Evolutionary conservation across 2,113 vertebrate genomes (phyloP), one percentile per base, ranked within the genome.

Genomic region (Corythaixoides concolor): DNA sequence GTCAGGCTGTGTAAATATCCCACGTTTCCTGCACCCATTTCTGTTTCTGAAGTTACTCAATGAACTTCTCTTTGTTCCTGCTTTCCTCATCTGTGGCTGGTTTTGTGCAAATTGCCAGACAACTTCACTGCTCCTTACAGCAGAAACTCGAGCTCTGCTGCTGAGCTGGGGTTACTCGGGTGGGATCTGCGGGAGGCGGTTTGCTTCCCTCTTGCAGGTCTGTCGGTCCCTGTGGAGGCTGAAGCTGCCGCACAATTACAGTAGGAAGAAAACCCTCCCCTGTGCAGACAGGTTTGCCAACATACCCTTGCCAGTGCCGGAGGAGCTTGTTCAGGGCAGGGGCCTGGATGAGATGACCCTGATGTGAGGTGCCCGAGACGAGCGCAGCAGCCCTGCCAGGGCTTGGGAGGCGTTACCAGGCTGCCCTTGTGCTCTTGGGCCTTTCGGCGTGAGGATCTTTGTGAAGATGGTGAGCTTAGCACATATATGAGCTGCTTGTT

Each of bases 101-200:
- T 39, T 28, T 43, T 15, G 12, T 52, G 28, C 59, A 53, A 2
- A 30, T 76, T 70, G 70, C n/a, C 41, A 28, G 37, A 58, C 47
- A 35, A 10, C 37, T 20, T 39, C 24, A 7, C 20, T 33, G 4
- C 24, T 56, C 7, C 2, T 0, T 30, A 8, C 8, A 9, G 16
- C 20, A 22, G 55, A 30, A 47, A 22, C 52, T 27, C 7, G 45
- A 45, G 41, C 53, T 32, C 39, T 32, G 17, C 43, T 60, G 33
- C 37, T 62, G 43, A 32, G 53, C 21, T 32, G 2, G 30, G 39
- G 18, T 30, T 16, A 26, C 41, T 56, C 41, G 14, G 72, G 50
- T 24, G 7, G 63, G 53, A 45, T 23, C 8, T 30, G 1, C 2
- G 2, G 30, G 12, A 37, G 50, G 23, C 19, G 49, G 27, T 21